Evolutionary conservation across 2,797 vertebrate species (phyloP).

Genomic region (Spea hammondii): DNA sequence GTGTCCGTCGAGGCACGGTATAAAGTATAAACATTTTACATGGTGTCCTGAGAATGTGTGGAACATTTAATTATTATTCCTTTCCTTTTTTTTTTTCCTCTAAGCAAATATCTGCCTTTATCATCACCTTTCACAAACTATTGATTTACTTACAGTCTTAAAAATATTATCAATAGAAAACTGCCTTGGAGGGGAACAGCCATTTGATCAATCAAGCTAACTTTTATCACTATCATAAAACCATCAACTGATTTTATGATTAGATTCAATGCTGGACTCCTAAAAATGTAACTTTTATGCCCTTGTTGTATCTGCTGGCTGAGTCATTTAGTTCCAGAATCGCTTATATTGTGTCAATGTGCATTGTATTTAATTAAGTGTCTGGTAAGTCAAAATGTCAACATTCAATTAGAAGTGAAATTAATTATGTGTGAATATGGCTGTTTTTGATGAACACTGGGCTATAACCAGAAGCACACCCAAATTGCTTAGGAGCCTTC

Average conservation of each 20-base stretch:
- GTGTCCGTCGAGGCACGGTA: not conserved
- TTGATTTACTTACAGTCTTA: conserved; percentile 38
- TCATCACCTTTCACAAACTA: conserved; percentile 42
- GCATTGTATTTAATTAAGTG: too few species aligned
- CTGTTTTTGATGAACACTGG: too few species aligned
- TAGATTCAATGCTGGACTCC: conserved; percentile 1
- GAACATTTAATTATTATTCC: conserved; percentile 39
- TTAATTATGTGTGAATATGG: too few species aligned
- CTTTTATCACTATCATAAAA: conserved; percentile 44
- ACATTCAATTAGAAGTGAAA: too few species aligned
- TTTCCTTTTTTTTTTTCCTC: conserved; percentile 33
- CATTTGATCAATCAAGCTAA: conserved; percentile 38
- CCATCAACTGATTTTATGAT: conserved; percentile 40
- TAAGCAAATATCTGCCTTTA: conserved; percentile 24
- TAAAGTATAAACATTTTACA: not conserved
- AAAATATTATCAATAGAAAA: conserved; percentile 19
- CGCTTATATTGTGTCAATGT: too few species aligned
- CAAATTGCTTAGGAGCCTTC: too few species aligned
- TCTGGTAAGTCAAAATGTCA: too few species aligned
- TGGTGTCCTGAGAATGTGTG: conserved; percentile 3
- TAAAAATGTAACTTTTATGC: conserved; percentile 1
- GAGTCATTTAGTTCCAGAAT: too few species aligned
- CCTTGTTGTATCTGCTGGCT: not conserved
- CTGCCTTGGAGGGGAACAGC: conserved; percentile 30
- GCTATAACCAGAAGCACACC: too few species aligned